Percentiles rank a stretch among this genome's conserved stretches.
Conservation (phyloP, 2,888 invertebrate genomes). For the Salticus scenicus region DNA sequence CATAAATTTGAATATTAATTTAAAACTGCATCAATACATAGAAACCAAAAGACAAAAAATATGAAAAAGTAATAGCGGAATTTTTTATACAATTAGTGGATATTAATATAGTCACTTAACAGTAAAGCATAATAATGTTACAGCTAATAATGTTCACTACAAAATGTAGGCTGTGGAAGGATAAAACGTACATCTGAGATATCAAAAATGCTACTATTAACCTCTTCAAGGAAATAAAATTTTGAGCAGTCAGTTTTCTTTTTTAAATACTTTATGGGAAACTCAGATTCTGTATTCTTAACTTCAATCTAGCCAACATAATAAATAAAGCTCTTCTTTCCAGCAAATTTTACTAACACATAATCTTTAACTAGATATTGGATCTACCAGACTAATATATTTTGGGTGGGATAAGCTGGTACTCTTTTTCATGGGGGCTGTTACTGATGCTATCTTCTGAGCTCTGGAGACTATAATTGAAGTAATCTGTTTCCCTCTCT, state of each 20-base stretch:
- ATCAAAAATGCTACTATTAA: conserved; percentile 6
- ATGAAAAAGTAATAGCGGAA: neutral
- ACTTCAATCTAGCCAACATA: conserved; percentile 14
- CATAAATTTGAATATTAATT: conserved; percentile 8
- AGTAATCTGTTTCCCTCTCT: conserved; percentile 6
- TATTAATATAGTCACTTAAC: neutral
- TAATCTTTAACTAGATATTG: conserved; percentile 5
- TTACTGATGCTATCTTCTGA: conserved; percentile 16
- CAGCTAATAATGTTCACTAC: neutral
- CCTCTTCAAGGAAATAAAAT: neutral
- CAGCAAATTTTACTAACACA: neutral
- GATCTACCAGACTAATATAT: conserved; percentile 1
- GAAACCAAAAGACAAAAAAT: neutral
- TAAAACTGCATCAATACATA: neutral
- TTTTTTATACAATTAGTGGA: neutral
- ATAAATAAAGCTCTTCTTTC: conserved; percentile 14
- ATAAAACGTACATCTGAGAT: neutral
- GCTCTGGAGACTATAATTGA: conserved; percentile 17
- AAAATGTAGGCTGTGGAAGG: neutral
- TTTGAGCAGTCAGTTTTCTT: conserved; percentile 23
- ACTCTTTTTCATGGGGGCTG: conserved; percentile 8
- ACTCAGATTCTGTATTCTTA: conserved; percentile 20
- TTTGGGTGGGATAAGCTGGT: conserved; percentile 20
- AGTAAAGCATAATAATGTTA: neutral
- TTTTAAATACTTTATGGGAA: neutral